Base-by-base conservation (phyloP, 2,888 invertebrate genomes). In the Macrophya annulata region DNA sequence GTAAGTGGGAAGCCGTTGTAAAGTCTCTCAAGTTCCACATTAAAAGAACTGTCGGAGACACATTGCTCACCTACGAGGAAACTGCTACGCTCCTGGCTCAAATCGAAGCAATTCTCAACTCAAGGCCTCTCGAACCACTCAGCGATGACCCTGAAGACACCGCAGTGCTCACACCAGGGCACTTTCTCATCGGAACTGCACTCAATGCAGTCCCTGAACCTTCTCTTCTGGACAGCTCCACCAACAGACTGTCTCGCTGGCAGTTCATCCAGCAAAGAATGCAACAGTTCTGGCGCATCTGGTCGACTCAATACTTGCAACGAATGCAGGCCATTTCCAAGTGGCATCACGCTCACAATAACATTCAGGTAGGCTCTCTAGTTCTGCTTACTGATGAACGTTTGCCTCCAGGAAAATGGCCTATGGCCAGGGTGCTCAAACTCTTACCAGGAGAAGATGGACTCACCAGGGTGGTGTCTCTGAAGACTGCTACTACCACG, bases 171-270 rank as follows among this genome's bases (percentile, higher is more conserved):
- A 90, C 89, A 0, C 90, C 90, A 31, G 90, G 89, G 1, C 91
- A 91, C 83, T 90, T 91, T 55, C 85, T 92, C 0, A 88, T 90
- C 76, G 90, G 89, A 40, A 77, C 74, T 40, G 84, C 90, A 0
- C 79, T 91, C 0, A 89, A 68, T 0, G 68, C 87, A 0, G 5
- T 90, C 2, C 88, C 89, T 5, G 88, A 90, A 31, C 87, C 88
- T 0, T 86, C 89, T 17, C 43, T 90, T 0, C 62, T 65, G 4
- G 84, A 88, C 17, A 4, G 85, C 1, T 68, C 86, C 3, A 68
- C 68, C 0, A 87, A 87, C 62, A 84, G 87, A 9, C 82, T 89
- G 1, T 21, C 51, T 0, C 77, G 87, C 0, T 90, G 88, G 88
- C 87, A 89, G 25, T 51, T 82, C 8, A n/a, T 89, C 0, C 88